Percentiles rank a stretch among this genome's conserved stretches.
Evolutionary conservation across 2,888 invertebrate genomes (phyloP).

Genomic region (Drosophila colorata): DNA sequence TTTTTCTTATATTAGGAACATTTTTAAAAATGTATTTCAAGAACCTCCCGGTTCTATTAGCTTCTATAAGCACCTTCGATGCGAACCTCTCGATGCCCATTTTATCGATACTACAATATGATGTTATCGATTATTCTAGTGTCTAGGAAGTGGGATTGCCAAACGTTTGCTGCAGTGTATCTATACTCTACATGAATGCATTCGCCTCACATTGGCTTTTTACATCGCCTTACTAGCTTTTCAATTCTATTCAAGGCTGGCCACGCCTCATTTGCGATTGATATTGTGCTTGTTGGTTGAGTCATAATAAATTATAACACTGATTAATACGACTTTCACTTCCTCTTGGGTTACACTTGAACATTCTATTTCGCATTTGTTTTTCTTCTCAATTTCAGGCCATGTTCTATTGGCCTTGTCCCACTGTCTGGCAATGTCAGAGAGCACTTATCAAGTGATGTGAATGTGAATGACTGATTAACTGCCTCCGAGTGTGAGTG

Average conservation of each 20-base stretch:
- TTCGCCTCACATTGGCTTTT: neutral
- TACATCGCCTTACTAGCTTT: constrained; percentile 2
- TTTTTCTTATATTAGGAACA: no score
- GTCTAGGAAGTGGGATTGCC: neutral
- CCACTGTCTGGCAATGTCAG: constrained; percentile 59
- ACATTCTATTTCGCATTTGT: constrained; percentile 14
- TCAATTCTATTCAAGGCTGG: constrained; percentile 13
- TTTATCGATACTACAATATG: neutral
- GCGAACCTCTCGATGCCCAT: no score
- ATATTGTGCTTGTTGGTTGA: neutral
- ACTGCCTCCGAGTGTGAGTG: constrained; percentile 30
- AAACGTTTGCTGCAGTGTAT: no score
- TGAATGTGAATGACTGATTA: constrained; percentile 69
- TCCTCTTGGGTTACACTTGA: constrained; percentile 14
- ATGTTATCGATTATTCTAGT: neutral
- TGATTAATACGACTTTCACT: constrained; percentile 21
- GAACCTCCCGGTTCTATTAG: no score
- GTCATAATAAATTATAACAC: neutral
- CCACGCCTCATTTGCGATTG: constrained; percentile 2
- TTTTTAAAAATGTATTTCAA: no score
- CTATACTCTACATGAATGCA: neutral
- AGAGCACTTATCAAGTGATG: constrained; percentile 51
- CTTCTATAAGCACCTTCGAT: no score
- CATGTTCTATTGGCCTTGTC: constrained; percentile 26
- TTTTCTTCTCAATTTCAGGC: neutral